Evolutionary conservation across 2,888 invertebrate species (phyloP), one percentile per base, ranked within the genome.

Genomic region (Pimpla rufipes): DNA sequence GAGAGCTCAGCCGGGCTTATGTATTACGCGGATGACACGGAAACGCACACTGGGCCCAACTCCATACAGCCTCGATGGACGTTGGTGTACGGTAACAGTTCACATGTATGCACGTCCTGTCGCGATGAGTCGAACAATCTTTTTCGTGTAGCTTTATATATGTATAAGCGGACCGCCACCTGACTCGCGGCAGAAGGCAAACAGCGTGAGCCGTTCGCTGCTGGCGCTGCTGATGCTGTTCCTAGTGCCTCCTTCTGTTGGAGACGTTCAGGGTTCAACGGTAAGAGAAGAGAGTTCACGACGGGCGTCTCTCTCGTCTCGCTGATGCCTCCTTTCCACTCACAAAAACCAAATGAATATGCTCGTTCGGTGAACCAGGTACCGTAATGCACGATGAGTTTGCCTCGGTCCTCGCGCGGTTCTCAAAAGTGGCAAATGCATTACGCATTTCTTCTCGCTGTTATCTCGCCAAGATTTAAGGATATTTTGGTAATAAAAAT

Each of bases 221-320:
- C 13, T 66, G n/a, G n/a, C n/a, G 21, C 35, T 47, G 29, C 73
- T 67, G 66, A 67, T 77, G 67, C 40, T 67, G 42, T 84, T 84
- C 86, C 85, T 85, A 82, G 66, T 74, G 87, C n/a, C 86, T 88
- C 88, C 86, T 88, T 86, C 87, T 87, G 89, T 88, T 87, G 74
- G 18, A 47, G 18, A 76, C 57, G 57, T 74, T 57, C 59, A 67
- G 76, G 55, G 79, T 79, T 83, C 79, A 83, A 83, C 62, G 83
- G 76, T 50, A 76, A 79, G 79, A 67, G 79, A 62, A 76, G 76
- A 83, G 68, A 79, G 79, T 75, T 75, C 82, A 66, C 71, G 75
- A 66, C 66, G 59, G 71, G 74, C 79, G 50, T 78, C 68, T 57
- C 68, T 78, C 71, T 75, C n/a, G n/a, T 73, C 57, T 52, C 52